Evolutionary conservation across 1,140 invertebrate genomes (phyloP).

Genomic region (Orchesella cincta): DNA sequence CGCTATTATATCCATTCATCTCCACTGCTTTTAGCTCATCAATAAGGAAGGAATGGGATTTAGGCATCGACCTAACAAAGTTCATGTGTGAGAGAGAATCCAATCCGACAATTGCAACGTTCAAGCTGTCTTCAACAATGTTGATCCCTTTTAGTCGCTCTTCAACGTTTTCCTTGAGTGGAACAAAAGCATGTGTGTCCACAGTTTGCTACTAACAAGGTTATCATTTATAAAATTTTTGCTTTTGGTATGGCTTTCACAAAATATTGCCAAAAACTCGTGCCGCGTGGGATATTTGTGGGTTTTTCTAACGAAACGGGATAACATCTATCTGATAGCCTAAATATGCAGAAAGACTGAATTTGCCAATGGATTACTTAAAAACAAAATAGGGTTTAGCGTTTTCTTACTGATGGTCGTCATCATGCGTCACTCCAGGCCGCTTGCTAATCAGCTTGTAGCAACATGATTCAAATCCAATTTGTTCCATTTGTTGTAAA

Average conservation of each 20-base stretch:
- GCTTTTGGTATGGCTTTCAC: not conserved
- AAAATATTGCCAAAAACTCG: not conserved
- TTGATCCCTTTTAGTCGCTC: not conserved
- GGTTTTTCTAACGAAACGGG: not conserved
- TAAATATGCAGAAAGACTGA: too few relatives aligned
- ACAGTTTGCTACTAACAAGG: too few relatives aligned
- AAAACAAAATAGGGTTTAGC: too few relatives aligned
- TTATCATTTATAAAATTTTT: not conserved
- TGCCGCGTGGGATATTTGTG: not conserved
- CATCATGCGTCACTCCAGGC: not conserved
- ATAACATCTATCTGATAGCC: too few relatives aligned
- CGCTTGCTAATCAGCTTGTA: not conserved
- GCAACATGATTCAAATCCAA: not conserved
- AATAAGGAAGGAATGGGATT: conserved; percentile 64
- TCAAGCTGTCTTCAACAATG: conserved; percentile 55
- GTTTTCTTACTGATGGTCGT: too few relatives aligned
- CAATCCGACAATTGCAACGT: conserved; percentile 77
- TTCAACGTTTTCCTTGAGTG: not conserved
- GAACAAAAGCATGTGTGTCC: not conserved
- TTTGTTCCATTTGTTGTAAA: not conserved
- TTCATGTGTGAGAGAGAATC: conserved; percentile 84
- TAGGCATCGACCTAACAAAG: conserved; percentile 77
- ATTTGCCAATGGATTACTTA: too few relatives aligned
- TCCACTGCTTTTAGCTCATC: conserved; percentile 66
- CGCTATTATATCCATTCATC: conserved; percentile 77